Conservation (phyloP, 2,113 vertebrate genomes). For the Anguilla japonica region DNA sequence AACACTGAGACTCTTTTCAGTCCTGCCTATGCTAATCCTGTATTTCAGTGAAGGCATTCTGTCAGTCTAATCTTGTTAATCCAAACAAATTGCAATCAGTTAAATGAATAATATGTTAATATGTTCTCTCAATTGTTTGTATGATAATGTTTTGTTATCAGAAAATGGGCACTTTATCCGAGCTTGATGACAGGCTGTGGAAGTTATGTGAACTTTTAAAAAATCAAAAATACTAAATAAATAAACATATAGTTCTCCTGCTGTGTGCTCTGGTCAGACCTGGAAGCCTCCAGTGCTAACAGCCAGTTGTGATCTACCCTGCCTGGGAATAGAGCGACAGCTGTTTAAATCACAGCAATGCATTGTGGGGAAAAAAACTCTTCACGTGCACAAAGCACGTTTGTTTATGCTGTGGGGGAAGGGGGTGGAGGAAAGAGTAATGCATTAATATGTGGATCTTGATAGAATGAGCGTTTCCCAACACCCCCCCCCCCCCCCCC, state of each 20-base stretch:
- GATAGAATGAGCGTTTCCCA: background rate
- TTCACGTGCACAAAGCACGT: background rate
- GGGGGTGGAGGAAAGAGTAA: background rate
- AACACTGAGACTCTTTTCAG: background rate
- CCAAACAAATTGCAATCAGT: background rate
- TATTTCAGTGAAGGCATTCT: background rate
- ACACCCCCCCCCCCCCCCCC: background rate
- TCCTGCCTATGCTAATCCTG: background rate
- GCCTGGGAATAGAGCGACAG: slow-evolving; percentile 42
- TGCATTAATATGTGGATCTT: background rate
- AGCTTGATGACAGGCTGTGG: no score
- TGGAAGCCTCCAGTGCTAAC: background rate
- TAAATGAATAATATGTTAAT: background rate
- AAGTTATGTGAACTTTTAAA: no score
- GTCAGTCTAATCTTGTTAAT: slow-evolving; percentile 19
- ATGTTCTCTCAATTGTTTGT: background rate
- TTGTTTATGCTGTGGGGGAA: slow-evolving; percentile 17
- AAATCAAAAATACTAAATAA: no score
- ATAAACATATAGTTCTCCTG: no score
- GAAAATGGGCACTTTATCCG: background rate
- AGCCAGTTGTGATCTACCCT: slow-evolving; percentile 30
- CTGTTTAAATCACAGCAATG: slow-evolving; percentile 43
- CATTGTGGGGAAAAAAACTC: background rate
- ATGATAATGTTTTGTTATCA: background rate
- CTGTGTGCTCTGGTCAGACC: background rate